Evolutionary conservation across 2,888 invertebrate genomes (phyloP).

Genomic region (Camptogramma bilineatum): DNA sequence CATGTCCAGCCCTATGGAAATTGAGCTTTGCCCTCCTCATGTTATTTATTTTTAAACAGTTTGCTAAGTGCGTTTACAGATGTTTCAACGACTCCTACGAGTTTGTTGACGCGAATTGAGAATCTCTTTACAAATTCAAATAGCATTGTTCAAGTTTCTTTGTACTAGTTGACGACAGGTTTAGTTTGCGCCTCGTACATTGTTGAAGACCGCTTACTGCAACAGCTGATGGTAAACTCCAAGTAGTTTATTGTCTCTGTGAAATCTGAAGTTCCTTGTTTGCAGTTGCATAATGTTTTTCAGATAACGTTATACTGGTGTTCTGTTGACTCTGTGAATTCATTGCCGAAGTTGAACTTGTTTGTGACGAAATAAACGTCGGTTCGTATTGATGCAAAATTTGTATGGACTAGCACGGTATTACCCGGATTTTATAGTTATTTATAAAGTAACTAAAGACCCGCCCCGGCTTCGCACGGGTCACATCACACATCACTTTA

Average conservation of each 20-base stretch:
- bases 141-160: conserved; percentile 4
- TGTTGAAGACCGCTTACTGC: conserved; percentile 13
- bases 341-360: not conserved
- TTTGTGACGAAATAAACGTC: not conserved
- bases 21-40: too few relatives aligned
- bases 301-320: not conserved
- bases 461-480: too few relatives aligned
- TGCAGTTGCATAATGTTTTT: conserved; percentile 15
- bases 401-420: too few relatives aligned
- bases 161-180: conserved; percentile 3
- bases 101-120: not conserved
- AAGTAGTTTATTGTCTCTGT: conserved; percentile 28
- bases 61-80: too few relatives aligned
- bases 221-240: conserved; percentile 21
- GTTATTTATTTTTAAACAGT: too few relatives aligned
- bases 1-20: too few relatives aligned
- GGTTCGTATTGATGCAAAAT: too few relatives aligned
- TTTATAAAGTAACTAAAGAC: too few relatives aligned
- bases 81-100: too few relatives aligned
- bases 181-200: conserved; percentile 23
- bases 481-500: too few relatives aligned
- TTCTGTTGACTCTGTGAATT: not conserved
- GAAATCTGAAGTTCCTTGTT: conserved; percentile 24
- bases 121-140: not conserved
- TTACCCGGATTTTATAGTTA: too few relatives aligned